Percentiles rank a stretch among this genome's conserved stretches.
Conservation (phyloP, 1,140 invertebrate species). For the Batillaria attramentaria region DNA sequence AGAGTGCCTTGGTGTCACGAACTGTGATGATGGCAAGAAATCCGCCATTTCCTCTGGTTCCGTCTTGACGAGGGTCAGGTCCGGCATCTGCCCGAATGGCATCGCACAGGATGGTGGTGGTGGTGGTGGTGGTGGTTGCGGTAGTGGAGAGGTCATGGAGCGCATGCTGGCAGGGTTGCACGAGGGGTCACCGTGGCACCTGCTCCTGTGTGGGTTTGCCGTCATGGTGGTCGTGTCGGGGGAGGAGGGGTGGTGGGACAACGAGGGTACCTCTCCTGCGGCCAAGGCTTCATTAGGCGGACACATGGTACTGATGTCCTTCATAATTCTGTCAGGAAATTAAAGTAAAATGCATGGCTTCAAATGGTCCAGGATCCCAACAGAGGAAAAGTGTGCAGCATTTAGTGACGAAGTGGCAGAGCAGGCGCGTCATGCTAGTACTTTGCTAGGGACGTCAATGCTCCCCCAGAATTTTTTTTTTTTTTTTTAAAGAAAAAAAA, state of each 20-base stretch:
- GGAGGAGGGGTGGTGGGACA: neutral
- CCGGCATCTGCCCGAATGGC: neutral
- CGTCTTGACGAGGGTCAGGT: neutral
- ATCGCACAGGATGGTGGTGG: neutral
- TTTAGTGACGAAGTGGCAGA: neutral
- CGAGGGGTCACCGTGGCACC: neutral
- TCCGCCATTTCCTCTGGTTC: neutral
- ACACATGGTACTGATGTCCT: constrained; percentile 24
- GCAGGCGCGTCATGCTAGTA: neutral
- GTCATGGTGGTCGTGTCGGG: neutral
- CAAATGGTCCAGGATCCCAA: neutral
- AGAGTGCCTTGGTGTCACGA: neutral
- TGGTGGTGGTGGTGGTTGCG: neutral
- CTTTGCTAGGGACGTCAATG: neutral
- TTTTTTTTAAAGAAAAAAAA: too few relatives aligned
- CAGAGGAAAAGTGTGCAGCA: neutral
- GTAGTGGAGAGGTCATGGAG: neutral
- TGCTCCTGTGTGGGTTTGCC: neutral
- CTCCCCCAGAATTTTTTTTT: too few relatives aligned
- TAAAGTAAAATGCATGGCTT: neutral
- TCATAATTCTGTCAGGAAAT: constrained; percentile 10
- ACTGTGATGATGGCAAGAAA: neutral
- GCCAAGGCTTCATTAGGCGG: neutral
- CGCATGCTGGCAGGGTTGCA: neutral
- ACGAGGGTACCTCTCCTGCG: neutral